Percentiles rank a stretch among this genome's conserved stretches.
Conservation (phyloP, 2,888 invertebrate genomes). For the Panopea generosa region DNA sequence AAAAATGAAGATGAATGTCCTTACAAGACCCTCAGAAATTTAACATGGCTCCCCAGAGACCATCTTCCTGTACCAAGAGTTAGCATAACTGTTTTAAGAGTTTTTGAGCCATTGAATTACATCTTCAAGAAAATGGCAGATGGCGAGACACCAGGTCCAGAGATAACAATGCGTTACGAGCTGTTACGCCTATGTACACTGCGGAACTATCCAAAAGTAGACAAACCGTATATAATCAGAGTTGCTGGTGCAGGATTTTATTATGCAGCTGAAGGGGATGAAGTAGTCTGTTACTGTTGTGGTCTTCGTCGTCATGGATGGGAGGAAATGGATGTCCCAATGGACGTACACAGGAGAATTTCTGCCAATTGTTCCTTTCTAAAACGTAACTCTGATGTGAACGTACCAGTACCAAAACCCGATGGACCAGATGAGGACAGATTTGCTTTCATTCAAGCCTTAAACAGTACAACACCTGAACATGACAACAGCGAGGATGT, state of each 20-base stretch:
- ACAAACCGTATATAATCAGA: conserved; percentile 45
- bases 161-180: conserved; percentile 54
- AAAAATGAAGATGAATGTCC: too few relatives aligned
- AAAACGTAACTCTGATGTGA: conserved; percentile 34
- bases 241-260: conserved; percentile 53
- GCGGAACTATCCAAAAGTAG: conserved; percentile 48
- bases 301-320: conserved; percentile 45
- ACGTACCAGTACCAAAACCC: conserved; percentile 24
- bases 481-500: conserved; percentile 20
- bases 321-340: conserved; percentile 39
- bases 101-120: conserved; percentile 21
- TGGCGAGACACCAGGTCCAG: conserved; percentile 28
- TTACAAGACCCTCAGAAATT: too few relatives aligned
- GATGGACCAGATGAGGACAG: conserved; percentile 9
- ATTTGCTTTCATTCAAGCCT: neutral
- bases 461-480: neutral
- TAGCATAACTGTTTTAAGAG: conserved; percentile 9
- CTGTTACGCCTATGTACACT: conserved; percentile 49
- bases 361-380: conserved; percentile 50
- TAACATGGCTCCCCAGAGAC: too few relatives aligned
- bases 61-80: conserved; percentile 38
- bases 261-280: conserved; percentile 52
- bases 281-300: conserved; percentile 56
- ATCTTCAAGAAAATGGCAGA: conserved; percentile 41
- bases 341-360: conserved; percentile 37